Base-by-base conservation (phyloP, 2,888 invertebrate genomes). In the Oscheius sp. region DNA sequence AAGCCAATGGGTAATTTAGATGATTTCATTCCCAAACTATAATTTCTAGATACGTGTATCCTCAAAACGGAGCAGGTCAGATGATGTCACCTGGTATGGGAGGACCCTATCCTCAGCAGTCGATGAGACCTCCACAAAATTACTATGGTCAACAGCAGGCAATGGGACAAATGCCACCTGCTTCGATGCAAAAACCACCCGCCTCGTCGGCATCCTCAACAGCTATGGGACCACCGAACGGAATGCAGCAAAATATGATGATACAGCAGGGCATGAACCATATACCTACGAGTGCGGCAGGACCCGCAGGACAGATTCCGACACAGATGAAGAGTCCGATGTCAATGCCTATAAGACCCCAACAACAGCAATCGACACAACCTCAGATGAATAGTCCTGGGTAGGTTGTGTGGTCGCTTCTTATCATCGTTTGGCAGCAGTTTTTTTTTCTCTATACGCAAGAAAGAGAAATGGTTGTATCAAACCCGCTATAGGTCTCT, bases 341-440 rank as follows among this genome's bases (percentile, higher is more conserved):
- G 11, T 32, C n/a, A n/a, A 68, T 48, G 50, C 51, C 70, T 42
- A 13, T 37, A 47, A 33, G 37, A 29, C 21, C 42, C 4, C 70
- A 33, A 33, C 70, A 58, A 47, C 58, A 48, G 3, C 42, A 42
- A 42, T 7, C 42, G 3, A 5, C 42, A 10, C 9, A 2, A 9
- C 13, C 53, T 13, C 68, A 68, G 13, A 68, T 68, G 68, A 68
- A 68, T 33, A 68, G 68, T 53, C 68, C 68, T 13, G 68, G 68
- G 68, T 68, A 68, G 37, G 68, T 55, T 50, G 21, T 21, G 21
- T 21, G 21, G 21, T 21, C 21, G 21, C 21, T 21, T 21, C 21
- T 21, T 21, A 21, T 21, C 21, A 21, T 21, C 42, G 42, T 7
- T 7, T 42, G 7, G 42, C 42, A 42, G 42, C 42, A 42, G 42